Conservation (phyloP, 2,113 vertebrate genomes). For the Cheilinus undulatus region DNA sequence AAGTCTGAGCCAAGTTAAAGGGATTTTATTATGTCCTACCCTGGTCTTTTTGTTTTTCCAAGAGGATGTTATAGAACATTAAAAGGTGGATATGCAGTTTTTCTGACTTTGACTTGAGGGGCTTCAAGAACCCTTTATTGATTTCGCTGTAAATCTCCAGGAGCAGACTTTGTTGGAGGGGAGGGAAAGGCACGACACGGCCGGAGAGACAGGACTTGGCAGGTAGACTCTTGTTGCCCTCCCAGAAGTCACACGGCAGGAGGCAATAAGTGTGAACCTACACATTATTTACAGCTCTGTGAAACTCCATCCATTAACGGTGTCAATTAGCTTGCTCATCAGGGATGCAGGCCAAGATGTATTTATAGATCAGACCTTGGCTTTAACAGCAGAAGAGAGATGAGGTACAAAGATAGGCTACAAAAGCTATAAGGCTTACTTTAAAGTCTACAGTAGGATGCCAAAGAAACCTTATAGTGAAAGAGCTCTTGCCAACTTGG, state of each 20-base stretch:
- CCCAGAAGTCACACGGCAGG: conserved; percentile 69
- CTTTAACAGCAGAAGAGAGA: conserved; percentile 65
- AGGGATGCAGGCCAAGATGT: conserved; percentile 70
- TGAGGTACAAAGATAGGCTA: conserved; percentile 43
- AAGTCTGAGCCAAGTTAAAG: conserved; percentile 21
- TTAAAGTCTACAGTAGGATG: conserved; percentile 52
- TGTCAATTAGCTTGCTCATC: conserved; percentile 80
- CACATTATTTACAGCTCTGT: conserved; percentile 80
- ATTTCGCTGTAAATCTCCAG: conserved; percentile 73
- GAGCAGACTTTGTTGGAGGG: conserved; percentile 45
- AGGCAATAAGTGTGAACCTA: conserved; percentile 73
- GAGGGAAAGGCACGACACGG: conserved; percentile 40
- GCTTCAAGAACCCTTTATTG: conserved; percentile 73
- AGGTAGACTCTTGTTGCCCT: conserved; percentile 73
- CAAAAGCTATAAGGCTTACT: conserved; percentile 47
- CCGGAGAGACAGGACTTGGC: conserved; percentile 67
- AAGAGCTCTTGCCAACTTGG: conserved; percentile 20
- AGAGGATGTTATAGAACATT: conserved; percentile 52
- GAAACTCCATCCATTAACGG: conserved; percentile 80
- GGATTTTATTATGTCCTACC: conserved; percentile 42
- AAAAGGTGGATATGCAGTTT: conserved; percentile 59
- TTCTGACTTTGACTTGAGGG: conserved; percentile 65
- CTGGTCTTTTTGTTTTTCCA: conserved; percentile 53
- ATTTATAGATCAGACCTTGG: conserved; percentile 73
- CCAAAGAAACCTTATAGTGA: conserved; percentile 48